Base-by-base conservation (phyloP, 2,888 invertebrate species). In the Pycnomerus fuliginosus region DNA sequence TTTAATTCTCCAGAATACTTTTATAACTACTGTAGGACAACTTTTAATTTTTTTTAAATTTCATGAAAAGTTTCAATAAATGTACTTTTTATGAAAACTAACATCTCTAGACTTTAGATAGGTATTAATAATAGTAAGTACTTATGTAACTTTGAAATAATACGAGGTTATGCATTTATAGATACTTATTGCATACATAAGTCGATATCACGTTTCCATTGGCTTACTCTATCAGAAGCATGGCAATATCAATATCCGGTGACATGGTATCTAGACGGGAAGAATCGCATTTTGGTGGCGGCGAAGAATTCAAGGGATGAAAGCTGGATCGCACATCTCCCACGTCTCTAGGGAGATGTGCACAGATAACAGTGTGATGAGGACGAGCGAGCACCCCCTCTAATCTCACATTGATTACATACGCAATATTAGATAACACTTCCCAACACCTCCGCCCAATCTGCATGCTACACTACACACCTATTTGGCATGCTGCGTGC, bases 381-480 rank as follows among this genome's bases (percentile, higher is more conserved):
- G 64, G 57, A 56, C 60, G 67, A 62, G 54, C 61, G 63, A 65
- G 62, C 69, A 65, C 67, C 67, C 67, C 62, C 61, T 63, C 69
- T 71, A 71, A 71, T 71, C 71, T 70, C 62, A 60, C 69, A 68
- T 69, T 69, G 70, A 71, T 70, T 70, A 68, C 65, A 62, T 64
- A 68, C 68, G 69, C 68, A 69, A 67, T 70, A 70, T 70, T 68
- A 70, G 68, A 70, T 70, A 70, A 67, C 65, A 64, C 65, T 65
- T 64, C 41, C 48, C n/a, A n/a, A n/a, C n/a, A n/a, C n/a, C 38
- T 42, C 36, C 41, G 37, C 38, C 35, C 27, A 39, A 53, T 52
- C 52, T 56, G 50, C 52, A 53, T 53, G 52, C 27, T 16, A 16
- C 16, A 15, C 27, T 25, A 27, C 23, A 16, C 40, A 35, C 35